phyloP scores from a whole-genome alignment of 2,797 vertebrate genomes.

The Helarctos malayanus region DNA sequence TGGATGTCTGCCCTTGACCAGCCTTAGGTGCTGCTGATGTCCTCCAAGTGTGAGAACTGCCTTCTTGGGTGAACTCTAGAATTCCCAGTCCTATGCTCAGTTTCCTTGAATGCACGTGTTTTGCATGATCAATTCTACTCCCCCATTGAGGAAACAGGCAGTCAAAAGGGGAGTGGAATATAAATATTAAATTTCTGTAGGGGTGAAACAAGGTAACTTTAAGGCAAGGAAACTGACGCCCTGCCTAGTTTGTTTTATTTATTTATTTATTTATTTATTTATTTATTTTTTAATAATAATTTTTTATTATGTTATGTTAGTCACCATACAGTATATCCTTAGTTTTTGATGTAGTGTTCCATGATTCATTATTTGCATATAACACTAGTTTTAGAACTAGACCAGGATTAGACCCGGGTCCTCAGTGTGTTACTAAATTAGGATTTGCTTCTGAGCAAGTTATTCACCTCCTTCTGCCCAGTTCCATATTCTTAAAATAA shows the following conservation, averaged over 20 bases:
- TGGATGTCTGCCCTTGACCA: too few relatives aligned
- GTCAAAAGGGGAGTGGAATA: not conserved
- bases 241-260: not conserved
- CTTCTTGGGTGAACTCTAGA: not conserved
- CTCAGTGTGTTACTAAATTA: not conserved
- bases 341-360: too few relatives aligned
- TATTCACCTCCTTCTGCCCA: not conserved
- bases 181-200: not conserved
- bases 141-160: not conserved
- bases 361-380: too few relatives aligned
- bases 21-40: not conserved
- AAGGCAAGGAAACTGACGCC: not conserved
- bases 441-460: not conserved
- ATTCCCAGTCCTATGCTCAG: not conserved
- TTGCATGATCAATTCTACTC: not conserved
- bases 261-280: not conserved
- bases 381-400: not conserved
- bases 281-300: too few relatives aligned
- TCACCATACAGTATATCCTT: too few relatives aligned
- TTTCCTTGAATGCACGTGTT: not conserved
- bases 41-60: not conserved
- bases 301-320: too few relatives aligned
- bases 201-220: not conserved
- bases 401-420: not conserved
- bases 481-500: not conserved